Conservation (phyloP, 2,797 vertebrate genomes). For the Lepus townsendii region DNA sequence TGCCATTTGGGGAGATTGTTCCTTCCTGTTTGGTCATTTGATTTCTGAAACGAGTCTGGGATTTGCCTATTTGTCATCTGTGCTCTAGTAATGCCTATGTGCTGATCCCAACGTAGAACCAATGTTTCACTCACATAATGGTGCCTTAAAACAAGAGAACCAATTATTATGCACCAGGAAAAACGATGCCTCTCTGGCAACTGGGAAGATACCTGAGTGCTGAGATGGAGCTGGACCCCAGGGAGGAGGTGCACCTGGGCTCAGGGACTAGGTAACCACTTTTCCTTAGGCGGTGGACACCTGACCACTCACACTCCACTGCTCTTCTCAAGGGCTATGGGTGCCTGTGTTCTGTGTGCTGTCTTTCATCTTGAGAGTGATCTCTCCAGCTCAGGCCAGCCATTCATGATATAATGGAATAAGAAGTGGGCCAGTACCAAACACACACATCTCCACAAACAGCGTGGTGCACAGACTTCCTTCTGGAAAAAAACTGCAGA, state of each 20-base stretch:
- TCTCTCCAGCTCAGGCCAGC: not conserved
- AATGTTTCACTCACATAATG: constrained; percentile 8
- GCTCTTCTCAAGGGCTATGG: not conserved
- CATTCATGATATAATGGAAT: not conserved
- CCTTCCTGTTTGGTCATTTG: constrained; percentile 17
- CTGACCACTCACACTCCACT: not conserved
- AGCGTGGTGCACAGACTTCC: not conserved
- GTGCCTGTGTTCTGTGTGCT: not conserved
- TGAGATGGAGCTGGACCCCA: not conserved
- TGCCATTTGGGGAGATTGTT: not conserved
- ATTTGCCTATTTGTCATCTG: not conserved
- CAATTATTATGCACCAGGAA: not conserved
- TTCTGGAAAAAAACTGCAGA: constrained; percentile 33
- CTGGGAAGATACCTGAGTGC: not conserved
- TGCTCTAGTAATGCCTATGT: not conserved
- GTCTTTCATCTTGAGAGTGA: constrained; percentile 21
- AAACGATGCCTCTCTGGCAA: not conserved
- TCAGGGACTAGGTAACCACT: not conserved
- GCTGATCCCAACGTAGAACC: not conserved
- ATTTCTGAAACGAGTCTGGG: constrained; percentile 23
- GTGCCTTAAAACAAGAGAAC: not conserved
- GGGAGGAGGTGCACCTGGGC: not conserved
- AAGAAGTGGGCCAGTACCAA: not conserved
- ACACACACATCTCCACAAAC: not conserved
- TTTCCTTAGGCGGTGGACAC: not conserved